Conservation (phyloP, 1,140 invertebrate genomes). For the Macrobrachium nipponense region DNA sequence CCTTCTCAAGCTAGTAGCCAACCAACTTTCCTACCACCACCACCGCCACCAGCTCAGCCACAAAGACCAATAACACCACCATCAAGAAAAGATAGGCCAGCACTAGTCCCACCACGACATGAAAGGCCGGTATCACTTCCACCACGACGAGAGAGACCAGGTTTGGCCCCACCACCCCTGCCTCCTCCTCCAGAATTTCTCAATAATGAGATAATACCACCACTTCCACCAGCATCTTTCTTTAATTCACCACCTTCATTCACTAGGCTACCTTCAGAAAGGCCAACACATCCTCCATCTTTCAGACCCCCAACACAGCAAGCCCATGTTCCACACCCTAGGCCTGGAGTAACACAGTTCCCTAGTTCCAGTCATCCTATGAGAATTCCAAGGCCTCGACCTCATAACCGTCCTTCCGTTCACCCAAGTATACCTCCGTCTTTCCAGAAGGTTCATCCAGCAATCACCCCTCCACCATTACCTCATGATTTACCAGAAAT, state of each 20-base stretch:
- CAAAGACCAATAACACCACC: background rate
- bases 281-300: conserved; percentile 4
- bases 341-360: background rate
- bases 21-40: background rate
- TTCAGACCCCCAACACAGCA: background rate
- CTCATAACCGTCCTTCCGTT: background rate
- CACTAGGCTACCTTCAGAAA: background rate
- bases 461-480: background rate
- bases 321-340: background rate
- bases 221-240: background rate
- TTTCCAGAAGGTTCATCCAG: conserved; percentile 13
- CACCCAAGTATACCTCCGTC: background rate
- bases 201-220: background rate
- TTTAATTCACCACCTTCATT: background rate
- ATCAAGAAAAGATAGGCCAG: background rate
- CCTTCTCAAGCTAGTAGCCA: background rate
- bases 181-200: background rate
- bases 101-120: background rate
- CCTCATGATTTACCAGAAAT: conserved; percentile 4
- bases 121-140: background rate
- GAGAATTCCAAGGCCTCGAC: background rate
- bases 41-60: background rate
- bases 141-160: no score
- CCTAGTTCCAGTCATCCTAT: background rate
- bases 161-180: background rate